Percentiles rank a stretch among this genome's conserved stretches.
Evolutionary conservation across 2,888 invertebrate species (phyloP).

Genomic region (Criorhina ranunculi): DNA sequence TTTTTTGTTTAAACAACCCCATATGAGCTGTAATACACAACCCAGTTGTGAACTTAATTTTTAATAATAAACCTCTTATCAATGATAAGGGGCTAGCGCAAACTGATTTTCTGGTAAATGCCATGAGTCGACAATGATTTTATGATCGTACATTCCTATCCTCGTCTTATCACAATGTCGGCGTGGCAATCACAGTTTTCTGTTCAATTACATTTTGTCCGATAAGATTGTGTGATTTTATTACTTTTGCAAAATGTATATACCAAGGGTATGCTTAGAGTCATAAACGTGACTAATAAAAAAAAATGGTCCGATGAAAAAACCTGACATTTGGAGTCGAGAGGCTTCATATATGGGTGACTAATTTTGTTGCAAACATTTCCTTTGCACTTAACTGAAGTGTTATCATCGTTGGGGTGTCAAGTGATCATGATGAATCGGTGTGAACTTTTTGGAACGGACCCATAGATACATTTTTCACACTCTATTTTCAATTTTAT

Average conservation of each 20-base stretch:
- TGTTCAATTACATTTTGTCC: conserved; percentile 25
- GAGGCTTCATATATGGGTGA: conserved; percentile 8
- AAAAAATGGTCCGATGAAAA: conserved; percentile 4
- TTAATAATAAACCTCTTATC: conserved; percentile 11
- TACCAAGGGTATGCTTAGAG: not conserved
- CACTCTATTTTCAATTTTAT: not conserved
- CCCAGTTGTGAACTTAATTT: too few species aligned
- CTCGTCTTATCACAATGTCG: not conserved
- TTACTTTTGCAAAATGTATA: not conserved
- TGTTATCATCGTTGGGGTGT: conserved; percentile 40
- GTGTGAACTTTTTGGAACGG: conserved; percentile 28
- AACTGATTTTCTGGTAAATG: conserved; percentile 15
- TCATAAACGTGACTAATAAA: conserved; percentile 22
- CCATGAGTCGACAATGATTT: conserved; percentile 42
- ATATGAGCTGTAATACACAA: too few species aligned
- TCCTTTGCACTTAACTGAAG: not conserved
- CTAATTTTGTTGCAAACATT: conserved; percentile 2
- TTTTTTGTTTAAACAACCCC: too few species aligned
- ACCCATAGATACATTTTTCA: conserved; percentile 18
- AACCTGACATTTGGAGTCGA: not conserved
- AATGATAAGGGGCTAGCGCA: conserved; percentile 11
- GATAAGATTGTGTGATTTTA: conserved; percentile 24
- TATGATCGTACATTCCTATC: conserved; percentile 18
- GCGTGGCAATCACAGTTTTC: conserved; percentile 33
- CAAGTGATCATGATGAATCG: conserved; percentile 44